Conservation (phyloP, 2,797 vertebrate genomes). For the Amazona finschi region DNA sequence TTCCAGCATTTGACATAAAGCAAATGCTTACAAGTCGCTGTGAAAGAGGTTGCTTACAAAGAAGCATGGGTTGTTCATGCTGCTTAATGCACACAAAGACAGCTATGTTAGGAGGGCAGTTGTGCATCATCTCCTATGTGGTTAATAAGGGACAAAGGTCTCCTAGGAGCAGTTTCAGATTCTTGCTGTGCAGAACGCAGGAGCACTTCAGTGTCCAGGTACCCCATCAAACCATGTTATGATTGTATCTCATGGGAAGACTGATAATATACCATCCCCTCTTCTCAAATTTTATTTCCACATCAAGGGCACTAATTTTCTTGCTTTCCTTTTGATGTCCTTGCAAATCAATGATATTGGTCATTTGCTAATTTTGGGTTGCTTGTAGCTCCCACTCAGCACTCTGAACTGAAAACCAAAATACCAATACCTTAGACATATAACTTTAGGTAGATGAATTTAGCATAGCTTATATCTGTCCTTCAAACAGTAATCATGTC, state of each 20-base stretch:
- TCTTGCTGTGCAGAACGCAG: neutral
- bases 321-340: neutral
- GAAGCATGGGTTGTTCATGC: accelerated
- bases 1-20: neutral
- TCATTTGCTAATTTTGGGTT: neutral
- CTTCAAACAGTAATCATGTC: neutral
- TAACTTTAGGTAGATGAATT: neutral
- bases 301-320: neutral
- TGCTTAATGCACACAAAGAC: neutral
- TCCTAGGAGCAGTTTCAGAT: neutral
- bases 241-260: neutral
- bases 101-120: neutral
- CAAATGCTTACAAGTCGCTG: neutral
- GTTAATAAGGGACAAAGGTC: neutral
- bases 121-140: neutral
- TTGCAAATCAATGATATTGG: neutral
- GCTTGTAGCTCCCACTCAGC: neutral
- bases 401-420: neutral
- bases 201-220: neutral
- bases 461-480: neutral
- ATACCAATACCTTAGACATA: neutral
- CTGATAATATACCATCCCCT: accelerated
- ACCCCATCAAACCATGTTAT: neutral
- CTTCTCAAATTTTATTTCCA: neutral
- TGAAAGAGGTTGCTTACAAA: neutral